Conservation (phyloP, 2,113 vertebrate genomes). For the Bolborhynchus lineola region DNA sequence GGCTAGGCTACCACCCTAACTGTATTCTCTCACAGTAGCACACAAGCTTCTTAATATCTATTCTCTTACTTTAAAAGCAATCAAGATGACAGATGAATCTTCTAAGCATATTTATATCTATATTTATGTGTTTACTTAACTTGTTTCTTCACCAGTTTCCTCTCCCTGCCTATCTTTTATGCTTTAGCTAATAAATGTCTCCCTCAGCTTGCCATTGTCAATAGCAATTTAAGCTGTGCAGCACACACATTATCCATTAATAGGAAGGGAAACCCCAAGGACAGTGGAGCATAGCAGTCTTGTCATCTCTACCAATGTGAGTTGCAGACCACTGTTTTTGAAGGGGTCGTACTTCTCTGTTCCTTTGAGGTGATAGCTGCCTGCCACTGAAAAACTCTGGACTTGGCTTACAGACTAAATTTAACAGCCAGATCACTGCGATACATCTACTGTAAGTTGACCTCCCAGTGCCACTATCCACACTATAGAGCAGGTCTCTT, state of each 20-base stretch:
- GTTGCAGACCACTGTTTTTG: not conserved
- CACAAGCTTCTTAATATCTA: not conserved
- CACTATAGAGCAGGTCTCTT: not conserved
- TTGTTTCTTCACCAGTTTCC: fast-evolving
- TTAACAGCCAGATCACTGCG: not conserved
- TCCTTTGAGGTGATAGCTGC: not conserved
- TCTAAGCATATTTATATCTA: not conserved
- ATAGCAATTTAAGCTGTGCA: not conserved
- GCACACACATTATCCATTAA: not conserved
- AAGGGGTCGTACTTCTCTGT: not conserved
- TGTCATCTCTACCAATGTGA: not conserved
- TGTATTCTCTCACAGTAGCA: not conserved
- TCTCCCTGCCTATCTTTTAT: not conserved
- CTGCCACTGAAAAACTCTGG: not conserved
- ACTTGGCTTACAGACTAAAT: not conserved
- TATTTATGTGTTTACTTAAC: not conserved
- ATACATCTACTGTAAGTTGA: not conserved
- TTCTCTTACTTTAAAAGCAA: not conserved
- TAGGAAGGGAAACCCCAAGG: not conserved
- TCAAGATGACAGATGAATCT: not conserved
- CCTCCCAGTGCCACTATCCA: not conserved
- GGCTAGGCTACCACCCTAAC: not conserved
- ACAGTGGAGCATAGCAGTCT: not conserved
- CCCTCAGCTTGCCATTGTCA: not conserved
- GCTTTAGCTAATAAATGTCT: not conserved